Percentiles rank a stretch among this genome's conserved stretches.
phyloP scores from a whole-genome alignment of 2,888 invertebrate species.

The Lumbricus terrestris region DNA sequence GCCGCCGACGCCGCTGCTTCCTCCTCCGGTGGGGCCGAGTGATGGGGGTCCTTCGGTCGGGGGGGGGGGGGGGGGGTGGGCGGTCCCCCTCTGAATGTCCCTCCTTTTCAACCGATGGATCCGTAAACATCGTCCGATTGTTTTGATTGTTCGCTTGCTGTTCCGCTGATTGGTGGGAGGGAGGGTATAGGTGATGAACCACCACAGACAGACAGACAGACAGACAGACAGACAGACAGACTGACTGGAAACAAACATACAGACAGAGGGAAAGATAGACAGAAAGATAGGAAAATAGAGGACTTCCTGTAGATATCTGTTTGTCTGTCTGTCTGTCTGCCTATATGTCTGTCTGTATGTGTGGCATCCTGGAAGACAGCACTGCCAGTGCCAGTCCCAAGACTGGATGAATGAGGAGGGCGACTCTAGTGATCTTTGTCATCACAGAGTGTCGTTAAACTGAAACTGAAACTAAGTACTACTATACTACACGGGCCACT shows the following conservation, averaged over 20 bases:
- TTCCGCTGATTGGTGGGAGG: not conserved
- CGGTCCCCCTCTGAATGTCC: not conserved
- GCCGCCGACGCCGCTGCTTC: not conserved
- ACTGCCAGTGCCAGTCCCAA: too few relatives aligned
- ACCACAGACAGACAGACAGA: not conserved
- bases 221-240: not conserved
- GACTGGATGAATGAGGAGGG: too few relatives aligned
- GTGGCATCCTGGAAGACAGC: too few relatives aligned
- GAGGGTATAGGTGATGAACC: too few relatives aligned
- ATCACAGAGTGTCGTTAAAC: too few relatives aligned
- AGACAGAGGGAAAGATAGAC: not conserved
- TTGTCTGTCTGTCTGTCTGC: not conserved
- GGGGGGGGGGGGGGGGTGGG: not conserved
- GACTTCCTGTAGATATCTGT: not conserved
- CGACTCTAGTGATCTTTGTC: too few relatives aligned
- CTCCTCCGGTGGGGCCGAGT: too few relatives aligned
- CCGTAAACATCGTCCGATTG: not conserved
- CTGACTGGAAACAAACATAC: too few relatives aligned
- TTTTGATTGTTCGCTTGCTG: not conserved
- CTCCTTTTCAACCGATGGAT: too few relatives aligned
- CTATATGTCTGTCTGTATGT: too few relatives aligned
- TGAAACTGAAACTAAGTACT: too few relatives aligned
- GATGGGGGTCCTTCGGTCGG: too few relatives aligned
- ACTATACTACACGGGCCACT: not conserved
- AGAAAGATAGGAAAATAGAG: not conserved